Evolutionary conservation across 2,888 invertebrate species (phyloP).

Genomic region (Eudemis profundana): DNA sequence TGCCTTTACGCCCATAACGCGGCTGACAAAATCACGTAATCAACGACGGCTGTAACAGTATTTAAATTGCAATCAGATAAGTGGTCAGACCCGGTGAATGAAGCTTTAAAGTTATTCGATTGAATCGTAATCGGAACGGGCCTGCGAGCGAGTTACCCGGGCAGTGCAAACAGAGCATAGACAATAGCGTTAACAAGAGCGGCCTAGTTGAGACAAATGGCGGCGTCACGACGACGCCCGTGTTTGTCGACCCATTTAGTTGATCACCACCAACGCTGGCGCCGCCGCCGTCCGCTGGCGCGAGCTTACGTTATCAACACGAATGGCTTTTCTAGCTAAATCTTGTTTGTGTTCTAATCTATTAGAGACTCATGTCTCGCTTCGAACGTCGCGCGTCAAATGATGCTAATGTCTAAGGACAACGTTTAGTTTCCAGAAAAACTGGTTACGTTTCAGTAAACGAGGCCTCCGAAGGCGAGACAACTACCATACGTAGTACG

Average conservation of each 20-base stretch:
- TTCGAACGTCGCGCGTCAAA: constrained; percentile 10
- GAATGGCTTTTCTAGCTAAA: constrained; percentile 35
- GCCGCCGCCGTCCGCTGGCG: constrained; percentile 37
- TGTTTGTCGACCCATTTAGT: constrained; percentile 72
- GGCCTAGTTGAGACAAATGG: constrained; percentile 77
- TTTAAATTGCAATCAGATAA: constrained; percentile 26
- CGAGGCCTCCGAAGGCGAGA: background rate
- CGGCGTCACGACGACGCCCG: constrained; percentile 68
- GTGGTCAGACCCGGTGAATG: constrained; percentile 7
- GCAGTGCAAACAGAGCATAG: constrained; percentile 66
- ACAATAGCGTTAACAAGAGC: constrained; percentile 78
- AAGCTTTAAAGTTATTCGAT: constrained; percentile 34
- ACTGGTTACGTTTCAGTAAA: constrained; percentile 8
- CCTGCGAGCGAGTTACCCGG: constrained; percentile 42
- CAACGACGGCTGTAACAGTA: constrained; percentile 2
- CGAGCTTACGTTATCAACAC: constrained; percentile 37
- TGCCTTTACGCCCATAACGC: too few relatives aligned
- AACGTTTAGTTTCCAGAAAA: constrained; percentile 18
- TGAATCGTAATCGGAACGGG: constrained; percentile 24
- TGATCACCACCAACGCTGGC: constrained; percentile 60
- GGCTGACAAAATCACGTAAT: constrained; percentile 26
- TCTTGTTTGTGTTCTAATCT: constrained; percentile 40
- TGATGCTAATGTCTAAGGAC: constrained; percentile 33
- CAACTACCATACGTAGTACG: constrained; percentile 12
- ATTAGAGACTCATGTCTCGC: constrained; percentile 29